Conservation (phyloP, 2,797 vertebrate species). For the Periparus ater region DNA sequence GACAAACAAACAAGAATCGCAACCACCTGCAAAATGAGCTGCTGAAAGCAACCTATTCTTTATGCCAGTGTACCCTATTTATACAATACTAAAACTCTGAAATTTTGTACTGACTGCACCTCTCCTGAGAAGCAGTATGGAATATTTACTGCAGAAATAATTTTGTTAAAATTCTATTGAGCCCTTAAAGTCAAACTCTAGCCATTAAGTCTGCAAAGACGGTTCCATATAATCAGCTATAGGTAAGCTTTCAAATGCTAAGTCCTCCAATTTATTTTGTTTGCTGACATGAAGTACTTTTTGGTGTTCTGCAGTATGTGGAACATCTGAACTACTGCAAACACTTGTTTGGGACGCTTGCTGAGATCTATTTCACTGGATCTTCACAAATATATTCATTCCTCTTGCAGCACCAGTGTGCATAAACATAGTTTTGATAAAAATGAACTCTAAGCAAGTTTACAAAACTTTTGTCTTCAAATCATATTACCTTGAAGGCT, state of each 20-base stretch:
- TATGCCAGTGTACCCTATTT: background rate
- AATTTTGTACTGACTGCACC: background rate
- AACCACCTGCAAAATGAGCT: background rate
- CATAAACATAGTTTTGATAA: background rate
- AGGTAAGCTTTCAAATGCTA: background rate
- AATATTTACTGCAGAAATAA: background rate
- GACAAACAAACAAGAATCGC: background rate
- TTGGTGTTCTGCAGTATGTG: background rate
- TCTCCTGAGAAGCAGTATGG: background rate
- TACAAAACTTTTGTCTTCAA: background rate
- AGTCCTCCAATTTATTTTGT: background rate
- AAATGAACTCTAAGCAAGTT: background rate
- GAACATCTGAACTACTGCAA: background rate
- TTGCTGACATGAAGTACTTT: background rate
- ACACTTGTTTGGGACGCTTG: background rate
- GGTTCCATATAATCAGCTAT: background rate
- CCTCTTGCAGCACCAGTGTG: background rate
- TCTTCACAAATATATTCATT: background rate
- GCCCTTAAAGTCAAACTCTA: background rate
- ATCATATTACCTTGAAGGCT: background rate
- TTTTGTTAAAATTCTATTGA: background rate
- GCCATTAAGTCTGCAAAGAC: background rate
- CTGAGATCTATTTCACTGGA: background rate
- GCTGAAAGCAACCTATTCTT: background rate
- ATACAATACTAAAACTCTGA: background rate